Percentiles rank a stretch among this genome's conserved stretches.
These are phyloP conservation scores for Drosophila pandora DNA, from an alignment of 1,140 invertebrate genomes.

Conservation along the genomic window DNA sequence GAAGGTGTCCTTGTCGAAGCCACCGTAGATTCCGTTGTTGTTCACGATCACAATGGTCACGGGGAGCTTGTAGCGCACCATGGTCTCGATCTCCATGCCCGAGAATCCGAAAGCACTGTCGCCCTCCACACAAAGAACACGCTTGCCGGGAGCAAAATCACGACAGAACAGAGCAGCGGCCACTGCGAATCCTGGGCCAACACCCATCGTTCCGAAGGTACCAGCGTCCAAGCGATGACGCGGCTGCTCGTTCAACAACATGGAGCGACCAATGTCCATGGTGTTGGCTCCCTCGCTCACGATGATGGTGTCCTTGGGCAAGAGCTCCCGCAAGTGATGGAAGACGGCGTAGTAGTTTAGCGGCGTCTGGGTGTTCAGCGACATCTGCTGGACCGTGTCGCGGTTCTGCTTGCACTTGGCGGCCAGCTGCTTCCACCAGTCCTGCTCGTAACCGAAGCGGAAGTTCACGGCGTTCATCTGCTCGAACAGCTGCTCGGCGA, in stretches of 20 bases:
- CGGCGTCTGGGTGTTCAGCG: slow-evolving; percentile 88
- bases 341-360: slow-evolving; percentile 98
- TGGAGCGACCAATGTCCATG: slow-evolving; percentile 97
- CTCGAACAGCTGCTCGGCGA: slow-evolving; percentile 87
- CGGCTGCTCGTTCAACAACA: slow-evolving; percentile 92
- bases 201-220: slow-evolving; percentile 98
- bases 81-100: slow-evolving; percentile 98
- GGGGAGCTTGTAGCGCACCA: slow-evolving; percentile 96
- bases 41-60: slow-evolving; percentile 96
- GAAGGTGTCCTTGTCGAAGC: slow-evolving; percentile 91
- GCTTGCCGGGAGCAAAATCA: slow-evolving; percentile 90
- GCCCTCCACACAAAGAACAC: slow-evolving; percentile 95
- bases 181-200: slow-evolving; percentile 96
- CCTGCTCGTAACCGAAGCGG: slow-evolving; percentile 83
- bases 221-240: slow-evolving; percentile 95
- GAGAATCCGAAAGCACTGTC: slow-evolving; percentile 99
- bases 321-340: slow-evolving; percentile 89
- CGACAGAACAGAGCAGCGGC: slow-evolving; percentile 95
- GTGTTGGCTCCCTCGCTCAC: slow-evolving; percentile 99
- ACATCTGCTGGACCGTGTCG: slow-evolving; percentile 85
- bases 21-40: slow-evolving; percentile 97
- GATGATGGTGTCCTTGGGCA: slow-evolving; percentile 94
- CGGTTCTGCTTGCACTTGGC: slow-evolving; percentile 87
- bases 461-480: slow-evolving; percentile 85
- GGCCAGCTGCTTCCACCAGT: slow-evolving; percentile 86